These are phyloP conservation scores for Trididemnum nubilum DNA, from an alignment of 23 tunicate species.

Conservation along the genomic window DNA sequence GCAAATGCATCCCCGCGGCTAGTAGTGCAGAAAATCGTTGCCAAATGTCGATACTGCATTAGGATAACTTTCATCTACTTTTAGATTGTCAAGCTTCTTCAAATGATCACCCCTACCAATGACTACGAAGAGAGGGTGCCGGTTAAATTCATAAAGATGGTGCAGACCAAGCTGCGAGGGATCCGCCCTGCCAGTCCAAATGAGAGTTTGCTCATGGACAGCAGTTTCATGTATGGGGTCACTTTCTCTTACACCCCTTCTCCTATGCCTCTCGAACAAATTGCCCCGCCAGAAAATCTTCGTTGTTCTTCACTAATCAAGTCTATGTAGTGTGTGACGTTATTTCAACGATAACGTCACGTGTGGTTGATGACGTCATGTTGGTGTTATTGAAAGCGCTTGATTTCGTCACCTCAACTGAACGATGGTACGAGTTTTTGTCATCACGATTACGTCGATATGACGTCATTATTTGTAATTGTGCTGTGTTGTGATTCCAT, in stretches of 20 bases:
- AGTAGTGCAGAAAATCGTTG: no score
- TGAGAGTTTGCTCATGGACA: conserved; percentile 77
- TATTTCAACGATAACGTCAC: no score
- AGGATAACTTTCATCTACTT: no score
- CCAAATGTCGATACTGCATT: no score
- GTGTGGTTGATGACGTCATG: neutral
- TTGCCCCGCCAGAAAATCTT: conserved; percentile 57
- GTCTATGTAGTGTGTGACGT: conserved; percentile 25
- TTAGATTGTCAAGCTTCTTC: conserved; percentile 90
- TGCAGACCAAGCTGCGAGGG: conserved; percentile 53
- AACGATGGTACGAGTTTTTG: no score
- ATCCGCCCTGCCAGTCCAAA: conserved; percentile 10
- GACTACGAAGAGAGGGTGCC: conserved; percentile 99
- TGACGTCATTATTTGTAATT: no score
- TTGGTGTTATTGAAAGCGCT: neutral
- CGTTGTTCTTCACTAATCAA: conserved; percentile 38
- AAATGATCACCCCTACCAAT: conserved; percentile 95
- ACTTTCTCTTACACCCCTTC: conserved; percentile 74
- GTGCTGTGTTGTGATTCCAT: no score
- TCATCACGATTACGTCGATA: no score
- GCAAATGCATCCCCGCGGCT: no score
- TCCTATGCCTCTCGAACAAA: conserved; percentile 52
- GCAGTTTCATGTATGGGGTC: conserved; percentile 70
- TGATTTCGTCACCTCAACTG: neutral
- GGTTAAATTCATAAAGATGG: conserved; percentile 74